These are phyloP conservation scores for Taxidea taxus DNA, from an alignment of 2,113 vertebrate genomes.

Conservation along the genomic window DNA sequence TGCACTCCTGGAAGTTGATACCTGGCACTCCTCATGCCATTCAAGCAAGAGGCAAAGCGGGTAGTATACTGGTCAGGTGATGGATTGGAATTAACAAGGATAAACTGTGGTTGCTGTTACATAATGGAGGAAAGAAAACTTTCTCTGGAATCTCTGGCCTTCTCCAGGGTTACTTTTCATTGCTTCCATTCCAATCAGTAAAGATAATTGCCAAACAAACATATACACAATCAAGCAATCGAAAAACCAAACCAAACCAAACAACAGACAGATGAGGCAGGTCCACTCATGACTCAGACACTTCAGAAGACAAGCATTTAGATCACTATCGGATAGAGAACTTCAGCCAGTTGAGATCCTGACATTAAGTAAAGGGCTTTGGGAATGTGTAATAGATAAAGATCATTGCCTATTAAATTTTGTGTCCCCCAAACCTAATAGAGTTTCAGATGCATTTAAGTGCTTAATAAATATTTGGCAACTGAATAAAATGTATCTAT, in stretches of 20 bases:
- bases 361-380: background rate
- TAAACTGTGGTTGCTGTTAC: background rate
- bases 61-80: too few species aligned
- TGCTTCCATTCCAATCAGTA: background rate
- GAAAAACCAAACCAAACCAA: background rate
- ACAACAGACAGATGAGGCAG: background rate
- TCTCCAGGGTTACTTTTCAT: background rate
- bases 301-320: background rate
- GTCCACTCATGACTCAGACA: background rate
- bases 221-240: background rate
- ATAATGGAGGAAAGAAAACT: background rate
- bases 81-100: background rate
- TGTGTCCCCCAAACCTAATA: background rate
- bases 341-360: background rate
- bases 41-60: background rate
- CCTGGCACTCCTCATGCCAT: background rate
- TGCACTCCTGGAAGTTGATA: rapidly evolving
- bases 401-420: background rate
- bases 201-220: background rate
- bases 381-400: background rate
- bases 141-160: background rate
- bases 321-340: background rate
- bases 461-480: background rate
- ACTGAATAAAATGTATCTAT: background rate
- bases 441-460: background rate